phyloP scores from a whole-genome alignment of 2,113 vertebrate genomes.

The Reinhardtius hippoglossoides region DNA sequence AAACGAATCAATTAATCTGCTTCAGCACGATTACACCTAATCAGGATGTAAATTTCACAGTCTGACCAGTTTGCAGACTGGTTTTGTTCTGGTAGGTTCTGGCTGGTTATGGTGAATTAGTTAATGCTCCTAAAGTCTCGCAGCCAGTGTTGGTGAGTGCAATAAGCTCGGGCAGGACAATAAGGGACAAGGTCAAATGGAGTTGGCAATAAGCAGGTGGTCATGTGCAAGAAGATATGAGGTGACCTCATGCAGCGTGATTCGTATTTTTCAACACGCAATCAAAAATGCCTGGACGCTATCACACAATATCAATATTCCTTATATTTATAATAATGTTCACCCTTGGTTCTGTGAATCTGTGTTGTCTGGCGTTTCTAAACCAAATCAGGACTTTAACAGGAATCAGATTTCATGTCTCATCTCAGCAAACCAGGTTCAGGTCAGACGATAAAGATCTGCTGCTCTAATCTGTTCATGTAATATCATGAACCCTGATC shows the following conservation, averaged over 20 bases:
- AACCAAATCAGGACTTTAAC: too few relatives aligned
- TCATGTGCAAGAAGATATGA: constrained; percentile 56
- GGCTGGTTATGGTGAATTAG: not conserved
- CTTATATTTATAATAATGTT: constrained; percentile 11
- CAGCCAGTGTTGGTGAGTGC: constrained; percentile 52
- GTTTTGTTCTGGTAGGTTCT: not conserved
- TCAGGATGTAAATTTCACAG: not conserved
- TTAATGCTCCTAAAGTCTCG: constrained; percentile 6
- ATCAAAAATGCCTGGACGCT: constrained; percentile 31
- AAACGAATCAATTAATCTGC: constrained; percentile 5
- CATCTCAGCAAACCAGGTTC: too few relatives aligned
- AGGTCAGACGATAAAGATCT: too few relatives aligned
- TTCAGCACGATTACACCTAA: constrained; percentile 6
- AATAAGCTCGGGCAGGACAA: constrained; percentile 30
- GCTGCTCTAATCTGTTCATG: not conserved
- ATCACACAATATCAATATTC: constrained; percentile 13
- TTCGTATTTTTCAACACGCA: constrained; percentile 19
- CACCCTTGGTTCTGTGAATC: not conserved
- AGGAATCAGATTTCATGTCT: too few relatives aligned
- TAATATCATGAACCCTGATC: not conserved
- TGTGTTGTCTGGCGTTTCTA: constrained; percentile 66
- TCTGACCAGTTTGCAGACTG: not conserved
- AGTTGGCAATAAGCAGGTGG: constrained; percentile 62
- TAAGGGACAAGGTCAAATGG: constrained; percentile 34
- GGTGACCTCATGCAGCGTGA: constrained; percentile 63